Percentiles rank a stretch among this genome's conserved stretches.
These are phyloP conservation scores for Callithrix jacchus DNA, from an alignment of 2,113 vertebrate genomes.

Conservation along the genomic window DNA sequence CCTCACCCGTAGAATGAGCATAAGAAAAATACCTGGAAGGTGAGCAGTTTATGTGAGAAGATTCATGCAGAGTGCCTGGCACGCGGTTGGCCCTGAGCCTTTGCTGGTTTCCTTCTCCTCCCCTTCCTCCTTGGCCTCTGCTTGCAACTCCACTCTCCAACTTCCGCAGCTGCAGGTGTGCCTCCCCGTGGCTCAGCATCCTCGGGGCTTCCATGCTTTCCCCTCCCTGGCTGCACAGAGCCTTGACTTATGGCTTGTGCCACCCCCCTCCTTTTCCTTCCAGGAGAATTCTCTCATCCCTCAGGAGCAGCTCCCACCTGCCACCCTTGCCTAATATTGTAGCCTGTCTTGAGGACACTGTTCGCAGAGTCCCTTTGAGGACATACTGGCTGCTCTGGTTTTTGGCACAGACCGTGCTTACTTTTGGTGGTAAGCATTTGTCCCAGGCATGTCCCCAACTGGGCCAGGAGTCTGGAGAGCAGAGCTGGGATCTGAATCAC, in stretches of 20 bases:
- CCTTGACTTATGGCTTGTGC: background rate
- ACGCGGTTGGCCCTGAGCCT: background rate
- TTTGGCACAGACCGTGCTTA: background rate
- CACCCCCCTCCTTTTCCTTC: background rate
- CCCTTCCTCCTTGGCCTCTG: background rate
- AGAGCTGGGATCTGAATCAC: background rate
- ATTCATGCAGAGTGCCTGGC: fast-evolving
- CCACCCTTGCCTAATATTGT: background rate
- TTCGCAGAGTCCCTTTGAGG: background rate
- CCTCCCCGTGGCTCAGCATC: background rate
- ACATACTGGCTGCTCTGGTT: background rate
- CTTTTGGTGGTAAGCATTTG: background rate
- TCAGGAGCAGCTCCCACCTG: background rate
- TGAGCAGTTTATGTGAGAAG: background rate
- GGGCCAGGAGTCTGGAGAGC: background rate
- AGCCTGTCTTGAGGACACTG: background rate
- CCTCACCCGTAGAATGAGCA: background rate
- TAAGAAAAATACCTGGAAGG: background rate
- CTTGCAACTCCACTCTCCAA: background rate
- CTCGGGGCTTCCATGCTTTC: background rate
- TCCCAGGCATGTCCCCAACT: background rate
- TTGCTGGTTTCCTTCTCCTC: background rate
- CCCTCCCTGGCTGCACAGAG: background rate
- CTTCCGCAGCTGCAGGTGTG: fast-evolving
- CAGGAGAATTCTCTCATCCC: background rate